These are phyloP conservation scores for Trachemys scripta DNA, from an alignment of 2,113 vertebrate genomes.

Conservation along the genomic window DNA sequence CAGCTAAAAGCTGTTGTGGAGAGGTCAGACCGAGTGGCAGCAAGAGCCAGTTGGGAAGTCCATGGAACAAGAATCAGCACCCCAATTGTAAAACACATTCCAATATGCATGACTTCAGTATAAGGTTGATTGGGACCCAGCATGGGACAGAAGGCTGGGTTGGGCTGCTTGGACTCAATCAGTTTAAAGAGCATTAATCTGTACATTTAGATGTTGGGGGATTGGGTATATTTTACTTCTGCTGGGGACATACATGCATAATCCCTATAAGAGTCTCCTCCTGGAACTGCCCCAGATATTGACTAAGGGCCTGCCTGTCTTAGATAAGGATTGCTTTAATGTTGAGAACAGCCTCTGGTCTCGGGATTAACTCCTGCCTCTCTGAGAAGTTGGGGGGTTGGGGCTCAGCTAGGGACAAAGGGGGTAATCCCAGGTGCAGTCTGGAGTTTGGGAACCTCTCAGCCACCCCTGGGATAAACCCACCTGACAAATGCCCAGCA, in stretches of 20 bases:
- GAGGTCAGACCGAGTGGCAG: no score
- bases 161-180: background rate
- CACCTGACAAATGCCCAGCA: background rate
- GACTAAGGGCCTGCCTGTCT: background rate
- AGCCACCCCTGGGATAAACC: background rate
- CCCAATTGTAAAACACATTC: background rate
- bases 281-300: rapidly evolving
- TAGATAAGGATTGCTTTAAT: background rate
- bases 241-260: background rate
- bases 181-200: background rate
- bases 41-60: no score
- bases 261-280: background rate
- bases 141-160: background rate
- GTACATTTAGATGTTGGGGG: background rate
- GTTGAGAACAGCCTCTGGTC: background rate
- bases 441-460: background rate
- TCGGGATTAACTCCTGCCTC: background rate
- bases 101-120: background rate
- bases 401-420: background rate
- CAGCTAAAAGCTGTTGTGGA: no score
- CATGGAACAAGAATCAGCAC: no score
- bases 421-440: background rate
- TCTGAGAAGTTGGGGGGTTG: background rate
- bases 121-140: background rate
- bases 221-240: background rate